Conservation (phyloP, 2,797 vertebrate genomes). For the Fundulus diaphanus region DNA sequence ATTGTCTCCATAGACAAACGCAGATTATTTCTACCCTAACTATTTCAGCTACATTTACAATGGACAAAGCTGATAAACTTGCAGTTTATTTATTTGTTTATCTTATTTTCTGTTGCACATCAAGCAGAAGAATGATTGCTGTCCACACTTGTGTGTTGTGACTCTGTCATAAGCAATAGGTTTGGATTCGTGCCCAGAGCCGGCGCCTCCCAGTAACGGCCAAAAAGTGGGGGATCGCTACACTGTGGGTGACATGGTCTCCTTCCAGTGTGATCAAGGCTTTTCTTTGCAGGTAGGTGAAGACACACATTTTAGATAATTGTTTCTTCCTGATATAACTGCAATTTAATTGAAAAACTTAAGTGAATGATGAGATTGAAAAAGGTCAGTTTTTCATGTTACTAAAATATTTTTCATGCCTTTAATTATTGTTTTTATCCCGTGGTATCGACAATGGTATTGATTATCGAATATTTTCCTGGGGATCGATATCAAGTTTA, state of each 20-base stretch:
- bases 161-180: slow-evolving; percentile 94
- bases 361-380: too few relatives aligned
- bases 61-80: not conserved
- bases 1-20: slow-evolving; percentile 17
- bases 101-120: not conserved
- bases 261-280: slow-evolving; percentile 95
- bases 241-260: slow-evolving; percentile 95
- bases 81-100: slow-evolving; percentile 3
- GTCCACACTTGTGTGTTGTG: slow-evolving; percentile 80
- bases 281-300: slow-evolving; percentile 85
- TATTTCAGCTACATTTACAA: slow-evolving; percentile 1
- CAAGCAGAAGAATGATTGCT: slow-evolving; percentile 77
- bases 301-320: slow-evolving; percentile 9
- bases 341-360: too few relatives aligned
- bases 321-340: too few relatives aligned
- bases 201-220: slow-evolving; percentile 90
- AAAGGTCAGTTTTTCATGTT: too few relatives aligned
- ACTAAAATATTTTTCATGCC: too few relatives aligned
- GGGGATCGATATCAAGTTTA: too few relatives aligned
- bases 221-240: slow-evolving; percentile 92
- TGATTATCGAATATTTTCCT: too few relatives aligned
- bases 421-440: too few relatives aligned
- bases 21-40: not conserved
- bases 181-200: slow-evolving; percentile 98
- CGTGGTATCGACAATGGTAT: too few relatives aligned